A percentile compares a stretch with the other conserved stretches of the same genome.
Conservation (phyloP, 2,888 invertebrate genomes). For the Tipula unca region DNA sequence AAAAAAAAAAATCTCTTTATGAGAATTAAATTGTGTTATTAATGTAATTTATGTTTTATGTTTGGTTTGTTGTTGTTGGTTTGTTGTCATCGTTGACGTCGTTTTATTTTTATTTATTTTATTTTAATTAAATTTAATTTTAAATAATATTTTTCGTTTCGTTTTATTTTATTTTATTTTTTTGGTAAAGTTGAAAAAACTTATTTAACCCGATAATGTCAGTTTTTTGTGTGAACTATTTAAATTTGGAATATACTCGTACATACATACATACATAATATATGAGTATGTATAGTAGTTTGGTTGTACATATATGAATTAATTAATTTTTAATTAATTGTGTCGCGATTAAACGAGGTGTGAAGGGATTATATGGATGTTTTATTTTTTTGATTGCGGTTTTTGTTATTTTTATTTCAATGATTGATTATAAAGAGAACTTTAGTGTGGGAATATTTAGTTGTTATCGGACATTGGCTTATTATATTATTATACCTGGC, state of each 20-base stretch:
- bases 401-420: neutral
- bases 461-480: neutral
- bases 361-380: neutral
- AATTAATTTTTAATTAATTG: neutral
- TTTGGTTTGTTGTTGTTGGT: neutral
- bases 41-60: neutral
- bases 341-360: neutral
- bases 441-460: neutral
- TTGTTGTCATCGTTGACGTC: neutral
- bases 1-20: neutral
- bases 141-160: neutral
- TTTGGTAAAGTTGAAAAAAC: conserved; percentile 9
- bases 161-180: neutral
- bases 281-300: neutral
- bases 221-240: neutral
- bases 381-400: neutral
- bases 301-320: neutral
- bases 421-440: neutral
- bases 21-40: neutral
- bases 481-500: too few species aligned
- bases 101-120: neutral
- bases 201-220: neutral
- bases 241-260: neutral
- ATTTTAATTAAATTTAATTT: conserved; percentile 8
- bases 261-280: neutral